phyloP scores from a whole-genome alignment of 2,888 invertebrate species.

The Cataglyphis livida region DNA sequence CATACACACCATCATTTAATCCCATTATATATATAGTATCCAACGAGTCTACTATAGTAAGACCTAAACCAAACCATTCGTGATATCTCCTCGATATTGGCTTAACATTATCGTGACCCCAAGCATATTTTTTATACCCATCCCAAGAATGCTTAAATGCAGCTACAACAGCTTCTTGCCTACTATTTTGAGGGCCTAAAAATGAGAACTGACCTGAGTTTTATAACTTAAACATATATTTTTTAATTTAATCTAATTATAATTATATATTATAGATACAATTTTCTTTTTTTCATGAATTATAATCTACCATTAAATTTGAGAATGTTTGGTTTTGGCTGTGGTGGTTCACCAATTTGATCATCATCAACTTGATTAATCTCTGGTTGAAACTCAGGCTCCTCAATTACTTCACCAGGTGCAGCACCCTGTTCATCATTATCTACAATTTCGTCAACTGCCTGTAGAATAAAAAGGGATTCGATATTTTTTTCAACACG shows the following conservation, averaged over 20 bases:
- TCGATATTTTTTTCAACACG: neutral
- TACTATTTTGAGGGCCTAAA: constrained; percentile 91
- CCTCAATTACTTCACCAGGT: constrained; percentile 86
- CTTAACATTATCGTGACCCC: constrained; percentile 98
- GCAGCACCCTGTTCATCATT: constrained; percentile 79
- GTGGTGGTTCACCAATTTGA: constrained; percentile 83
- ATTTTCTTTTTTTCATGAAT: neutral
- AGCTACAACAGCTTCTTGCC: constrained; percentile 94
- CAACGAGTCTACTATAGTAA: constrained; percentile 97
- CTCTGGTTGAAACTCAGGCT: constrained; percentile 85
- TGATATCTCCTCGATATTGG: constrained; percentile 94
- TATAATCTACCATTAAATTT: constrained; percentile 79
- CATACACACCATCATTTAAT: constrained; percentile 91
- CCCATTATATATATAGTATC: constrained; percentile 99
- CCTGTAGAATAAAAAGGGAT: constrained; percentile 63
- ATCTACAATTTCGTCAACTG: constrained; percentile 81
- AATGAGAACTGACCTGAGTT: constrained; percentile 69
- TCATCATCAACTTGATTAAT: constrained; percentile 82
- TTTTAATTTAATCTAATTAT: constrained; percentile 20
- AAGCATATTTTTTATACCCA: constrained; percentile 97
- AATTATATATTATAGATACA: neutral
- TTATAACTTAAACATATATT: neutral
- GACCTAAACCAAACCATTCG: constrained; percentile 98
- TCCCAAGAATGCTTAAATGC: constrained; percentile 98
- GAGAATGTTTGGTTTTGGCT: constrained; percentile 79